phyloP scores from a whole-genome alignment of 1,140 invertebrate genomes.

The Apis mellifera region Amel_HAv3.1 CM009935.2:8259001-8259500 shows the following conservation, averaged over 20 bases:
- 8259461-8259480: conserved; percentile 82
- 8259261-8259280: conserved; percentile 97
- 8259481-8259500: too few species aligned
- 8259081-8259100: conserved; percentile 12
- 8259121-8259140: neutral
- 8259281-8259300: conserved; percentile 99
- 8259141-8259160: conserved; percentile 96
- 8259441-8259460: conserved; percentile 97
- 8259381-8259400: conserved; percentile 98
- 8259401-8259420: conserved; percentile 98
- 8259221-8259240: conserved; percentile 96
- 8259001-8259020: conserved; percentile 4
- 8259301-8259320: conserved; percentile 99
- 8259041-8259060: conserved; percentile 92
- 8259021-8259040: conserved; percentile 88
- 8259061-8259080: neutral
- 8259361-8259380: conserved; percentile 94
- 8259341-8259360: conserved; percentile 99
- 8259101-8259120: conserved; percentile 26
- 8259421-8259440: conserved; percentile 93
- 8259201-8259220: conserved; percentile 94
- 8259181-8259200: conserved; percentile 88
- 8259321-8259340: conserved; percentile 98
- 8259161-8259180: conserved; percentile 97
- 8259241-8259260: conserved; percentile 95